These are phyloP conservation scores for Pseudomyrmex dendroicus DNA, from an alignment of 1,140 invertebrate species.

Conservation along the genomic window DNA sequence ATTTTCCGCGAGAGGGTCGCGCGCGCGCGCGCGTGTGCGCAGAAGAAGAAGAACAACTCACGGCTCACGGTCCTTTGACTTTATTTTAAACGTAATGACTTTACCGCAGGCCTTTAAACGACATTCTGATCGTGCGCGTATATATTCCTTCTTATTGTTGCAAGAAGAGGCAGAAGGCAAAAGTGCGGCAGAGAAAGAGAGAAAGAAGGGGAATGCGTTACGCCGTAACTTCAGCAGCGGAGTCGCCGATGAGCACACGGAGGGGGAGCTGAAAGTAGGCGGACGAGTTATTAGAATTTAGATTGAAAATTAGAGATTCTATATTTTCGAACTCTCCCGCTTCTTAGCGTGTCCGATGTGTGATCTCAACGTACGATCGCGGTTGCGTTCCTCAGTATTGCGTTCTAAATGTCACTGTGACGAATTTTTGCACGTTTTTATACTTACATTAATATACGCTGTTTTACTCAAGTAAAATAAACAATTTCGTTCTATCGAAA, in stretches of 20 bases:
- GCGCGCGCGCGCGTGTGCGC: conserved; percentile 64
- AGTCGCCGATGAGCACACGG: conserved; percentile 56
- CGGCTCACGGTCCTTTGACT: conserved; percentile 58
- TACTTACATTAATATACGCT: neutral
- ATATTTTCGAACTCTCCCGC: conserved; percentile 53
- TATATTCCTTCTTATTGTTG: conserved; percentile 68
- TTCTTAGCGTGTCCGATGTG: conserved; percentile 20
- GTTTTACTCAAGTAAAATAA: no score
- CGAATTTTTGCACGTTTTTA: neutral
- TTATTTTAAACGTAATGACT: conserved; percentile 69
- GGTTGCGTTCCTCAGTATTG: neutral
- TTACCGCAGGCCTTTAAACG: conserved; percentile 70
- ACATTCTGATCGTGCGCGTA: conserved; percentile 71
- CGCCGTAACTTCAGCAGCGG: conserved; percentile 66
- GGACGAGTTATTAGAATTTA: conserved; percentile 72
- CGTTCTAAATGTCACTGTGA: neutral
- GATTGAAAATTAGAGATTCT: conserved; percentile 72
- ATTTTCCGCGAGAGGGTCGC: conserved; percentile 68
- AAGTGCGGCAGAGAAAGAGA: conserved; percentile 21
- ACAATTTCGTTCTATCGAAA: no score
- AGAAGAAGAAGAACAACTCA: conserved; percentile 43
- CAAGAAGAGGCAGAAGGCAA: conserved; percentile 51
- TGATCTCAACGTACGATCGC: conserved; percentile 36
- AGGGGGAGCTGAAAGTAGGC: conserved; percentile 58
- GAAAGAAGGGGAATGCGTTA: conserved; percentile 27